phyloP scores from a whole-genome alignment of 2,797 vertebrate species.

The Florisuga fusca region DNA sequence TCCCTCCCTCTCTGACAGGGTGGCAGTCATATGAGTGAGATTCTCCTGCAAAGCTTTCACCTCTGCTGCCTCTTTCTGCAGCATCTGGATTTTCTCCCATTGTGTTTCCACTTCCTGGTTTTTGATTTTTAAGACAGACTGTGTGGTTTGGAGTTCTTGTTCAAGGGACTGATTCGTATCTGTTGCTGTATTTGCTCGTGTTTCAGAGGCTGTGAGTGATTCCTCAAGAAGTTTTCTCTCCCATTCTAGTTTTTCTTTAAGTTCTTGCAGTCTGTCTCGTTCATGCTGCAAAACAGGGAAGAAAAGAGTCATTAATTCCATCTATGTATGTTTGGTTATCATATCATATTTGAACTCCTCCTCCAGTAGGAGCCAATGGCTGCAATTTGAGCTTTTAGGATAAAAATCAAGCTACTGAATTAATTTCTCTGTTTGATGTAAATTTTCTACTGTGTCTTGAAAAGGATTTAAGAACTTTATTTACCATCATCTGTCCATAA shows the following conservation, averaged over 20 bases:
- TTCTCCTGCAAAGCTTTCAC: conserved; percentile 67
- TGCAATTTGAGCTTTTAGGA: background rate
- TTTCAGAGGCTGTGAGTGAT: conserved; percentile 63
- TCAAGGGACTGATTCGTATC: conserved; percentile 52
- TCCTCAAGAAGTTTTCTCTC: conserved; percentile 70
- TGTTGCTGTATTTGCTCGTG: conserved; percentile 35
- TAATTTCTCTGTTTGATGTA: background rate
- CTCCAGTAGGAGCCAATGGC: background rate
- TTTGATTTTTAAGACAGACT: conserved; percentile 72
- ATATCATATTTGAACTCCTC: background rate
- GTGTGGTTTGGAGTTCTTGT: conserved; percentile 65
- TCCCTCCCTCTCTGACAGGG: conserved; percentile 68
- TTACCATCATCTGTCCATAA: background rate
- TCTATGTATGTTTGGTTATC: background rate
- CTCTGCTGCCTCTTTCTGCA: conserved; percentile 66
- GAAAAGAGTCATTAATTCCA: background rate
- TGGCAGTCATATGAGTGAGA: conserved; percentile 34
- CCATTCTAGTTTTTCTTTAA: conserved; percentile 52
- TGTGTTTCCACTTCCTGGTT: conserved; percentile 66
- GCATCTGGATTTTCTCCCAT: conserved; percentile 53
- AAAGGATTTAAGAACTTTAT: background rate
- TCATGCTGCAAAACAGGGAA: conserved; percentile 66
- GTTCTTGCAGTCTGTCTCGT: conserved; percentile 45
- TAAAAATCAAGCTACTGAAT: background rate
- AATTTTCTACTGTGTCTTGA: background rate